Percentiles rank a stretch among this genome's conserved stretches.
Evolutionary conservation across 2,888 invertebrate species (phyloP).

Genomic region (Drosophila robusta): DNA sequence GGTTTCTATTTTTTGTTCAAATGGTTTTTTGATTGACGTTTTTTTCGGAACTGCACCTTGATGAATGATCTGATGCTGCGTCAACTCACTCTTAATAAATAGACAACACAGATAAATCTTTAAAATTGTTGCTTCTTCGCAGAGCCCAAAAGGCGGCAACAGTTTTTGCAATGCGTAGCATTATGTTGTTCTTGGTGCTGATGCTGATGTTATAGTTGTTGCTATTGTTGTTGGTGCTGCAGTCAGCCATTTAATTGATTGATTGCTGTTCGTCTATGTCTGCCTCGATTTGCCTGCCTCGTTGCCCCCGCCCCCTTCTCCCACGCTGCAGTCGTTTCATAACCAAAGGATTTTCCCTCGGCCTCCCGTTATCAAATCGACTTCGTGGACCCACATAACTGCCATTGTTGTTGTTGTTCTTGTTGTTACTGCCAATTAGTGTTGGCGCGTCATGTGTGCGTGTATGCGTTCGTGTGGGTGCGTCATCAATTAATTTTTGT

Average conservation of each 20-base stretch:
- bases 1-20: background rate
- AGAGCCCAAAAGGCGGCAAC: conserved; percentile 41
- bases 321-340: conserved; percentile 53
- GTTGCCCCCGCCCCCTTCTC: conserved; percentile 2
- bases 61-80: background rate
- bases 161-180: conserved; percentile 35
- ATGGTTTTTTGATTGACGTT: background rate
- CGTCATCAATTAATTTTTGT: conserved; percentile 75
- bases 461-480: conserved; percentile 25
- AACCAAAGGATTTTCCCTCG: conserved; percentile 48
- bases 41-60: background rate
- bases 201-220: background rate
- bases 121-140: conserved; percentile 39
- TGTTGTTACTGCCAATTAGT: conserved; percentile 73
- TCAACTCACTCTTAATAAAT: conserved; percentile 16
- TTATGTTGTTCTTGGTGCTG: conserved; percentile 12
- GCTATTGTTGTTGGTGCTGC: conserved; percentile 32
- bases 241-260: conserved; percentile 77
- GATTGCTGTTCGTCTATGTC: conserved; percentile 75
- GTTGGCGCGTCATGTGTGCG: conserved; percentile 54
- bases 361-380: conserved; percentile 66
- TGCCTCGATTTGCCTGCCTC: conserved; percentile 57
- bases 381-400: conserved; percentile 55
- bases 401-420: conserved; percentile 30
- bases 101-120: conserved; percentile 45